These are phyloP conservation scores for Melinaea marsaeus DNA, from an alignment of 2,888 invertebrate species.

Conservation along the genomic window DNA sequence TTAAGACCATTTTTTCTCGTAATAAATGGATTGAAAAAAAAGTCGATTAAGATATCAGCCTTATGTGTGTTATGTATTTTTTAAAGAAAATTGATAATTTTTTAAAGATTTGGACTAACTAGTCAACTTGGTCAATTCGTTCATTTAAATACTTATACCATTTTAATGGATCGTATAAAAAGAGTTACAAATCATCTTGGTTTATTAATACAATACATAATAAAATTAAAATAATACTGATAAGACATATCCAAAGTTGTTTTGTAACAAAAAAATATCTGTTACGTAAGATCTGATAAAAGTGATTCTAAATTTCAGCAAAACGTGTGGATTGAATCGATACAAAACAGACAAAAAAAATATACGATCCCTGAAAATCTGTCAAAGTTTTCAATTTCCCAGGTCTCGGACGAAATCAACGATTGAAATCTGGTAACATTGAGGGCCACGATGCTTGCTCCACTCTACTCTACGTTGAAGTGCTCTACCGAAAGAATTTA, in stretches of 20 bases:
- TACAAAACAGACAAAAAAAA: background rate
- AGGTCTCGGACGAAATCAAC: background rate
- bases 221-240: no score
- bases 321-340: background rate
- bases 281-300: no score
- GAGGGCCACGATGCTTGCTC: background rate
- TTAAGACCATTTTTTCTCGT: constrained; percentile 39
- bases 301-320: background rate
- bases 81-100: background rate
- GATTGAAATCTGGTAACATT: background rate
- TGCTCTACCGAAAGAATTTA: background rate
- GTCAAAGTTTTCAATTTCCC: background rate
- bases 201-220: no score
- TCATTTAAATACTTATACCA: no score
- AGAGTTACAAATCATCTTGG: no score
- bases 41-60: constrained; percentile 13
- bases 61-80: constrained; percentile 3
- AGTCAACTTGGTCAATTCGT: no score
- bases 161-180: no score
- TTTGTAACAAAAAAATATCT: no score
- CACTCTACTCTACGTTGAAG: background rate
- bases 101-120: no score
- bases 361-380: background rate
- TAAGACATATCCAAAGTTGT: no score
- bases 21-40: constrained; percentile 45